Conservation (phyloP, 2,888 invertebrate species). For the Agrotis ipsilon region DNA sequence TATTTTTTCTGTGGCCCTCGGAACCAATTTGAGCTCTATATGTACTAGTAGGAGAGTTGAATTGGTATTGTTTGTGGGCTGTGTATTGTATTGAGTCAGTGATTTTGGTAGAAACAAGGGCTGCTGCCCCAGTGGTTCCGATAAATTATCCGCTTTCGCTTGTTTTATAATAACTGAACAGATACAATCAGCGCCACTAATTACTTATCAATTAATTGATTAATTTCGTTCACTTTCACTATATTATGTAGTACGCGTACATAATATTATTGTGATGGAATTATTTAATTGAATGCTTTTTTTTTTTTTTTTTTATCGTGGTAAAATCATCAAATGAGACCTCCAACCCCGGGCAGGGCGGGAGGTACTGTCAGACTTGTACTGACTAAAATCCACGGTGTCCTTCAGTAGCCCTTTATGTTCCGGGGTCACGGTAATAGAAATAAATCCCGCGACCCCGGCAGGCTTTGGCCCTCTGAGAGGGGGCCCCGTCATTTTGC, state of each 20-base stretch:
- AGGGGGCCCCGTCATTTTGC: too few species aligned
- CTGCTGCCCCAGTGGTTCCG: conserved; percentile 63
- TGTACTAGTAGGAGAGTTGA: conserved; percentile 9
- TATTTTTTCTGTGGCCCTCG: conserved; percentile 58
- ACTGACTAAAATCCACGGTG: too few species aligned
- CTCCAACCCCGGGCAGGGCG: too few species aligned
- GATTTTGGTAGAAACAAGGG: conserved; percentile 72
- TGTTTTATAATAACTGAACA: conserved; percentile 62
- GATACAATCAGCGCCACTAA: conserved; percentile 58
- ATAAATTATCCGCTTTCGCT: conserved; percentile 60
- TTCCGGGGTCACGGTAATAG: too few species aligned
- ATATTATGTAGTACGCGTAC: conserved; percentile 5
- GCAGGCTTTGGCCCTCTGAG: too few species aligned
- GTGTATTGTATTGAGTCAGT: conserved; percentile 67
- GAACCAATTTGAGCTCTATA: conserved; percentile 53
- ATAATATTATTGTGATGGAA: neutral
- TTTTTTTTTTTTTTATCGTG: too few species aligned
- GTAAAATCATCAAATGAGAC: too few species aligned
- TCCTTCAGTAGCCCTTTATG: too few species aligned
- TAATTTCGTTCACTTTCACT: conserved; percentile 28
- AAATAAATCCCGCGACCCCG: too few species aligned
- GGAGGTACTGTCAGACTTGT: too few species aligned
- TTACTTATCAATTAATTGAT: conserved; percentile 58
- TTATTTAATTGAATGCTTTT: neutral
- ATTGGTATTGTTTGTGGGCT: conserved; percentile 52